Evolutionary conservation across 2,113 vertebrate genomes (phyloP).

Genomic region (Ageneiosus marmoratus): DNA sequence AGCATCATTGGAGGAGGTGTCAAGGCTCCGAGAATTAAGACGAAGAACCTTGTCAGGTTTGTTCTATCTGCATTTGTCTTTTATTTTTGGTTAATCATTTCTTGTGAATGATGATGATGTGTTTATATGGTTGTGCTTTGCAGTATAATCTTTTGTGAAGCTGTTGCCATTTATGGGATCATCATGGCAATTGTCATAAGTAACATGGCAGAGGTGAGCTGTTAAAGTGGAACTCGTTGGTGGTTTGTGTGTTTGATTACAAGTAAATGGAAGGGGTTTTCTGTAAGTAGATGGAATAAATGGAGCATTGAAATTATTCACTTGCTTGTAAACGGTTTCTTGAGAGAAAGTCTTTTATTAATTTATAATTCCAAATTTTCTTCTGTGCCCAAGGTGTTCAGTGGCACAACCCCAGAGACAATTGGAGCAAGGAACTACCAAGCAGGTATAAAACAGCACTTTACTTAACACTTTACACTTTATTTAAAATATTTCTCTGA

Average conservation of each 20-base stretch:
- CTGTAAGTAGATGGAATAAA: too few relatives aligned
- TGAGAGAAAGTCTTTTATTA: not conserved
- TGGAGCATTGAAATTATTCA: not conserved
- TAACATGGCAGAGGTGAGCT: conserved; percentile 94
- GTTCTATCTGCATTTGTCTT: not conserved
- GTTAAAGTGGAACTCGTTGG: not conserved
- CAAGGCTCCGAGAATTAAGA: conserved; percentile 97
- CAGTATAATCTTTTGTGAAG: conserved; percentile 99
- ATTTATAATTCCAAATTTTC: not conserved
- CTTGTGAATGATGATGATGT: not conserved
- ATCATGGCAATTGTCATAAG: conserved; percentile 99
- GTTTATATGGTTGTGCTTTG: conserved; percentile 1
- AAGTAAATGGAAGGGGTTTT: too few relatives aligned
- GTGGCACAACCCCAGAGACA: conserved; percentile 82
- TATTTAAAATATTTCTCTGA: not conserved
- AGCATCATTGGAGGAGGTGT: conserved; percentile 97
- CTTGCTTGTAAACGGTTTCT: not conserved
- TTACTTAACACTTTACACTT: too few relatives aligned
- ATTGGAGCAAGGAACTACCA: conserved; percentile 93
- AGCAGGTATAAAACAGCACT: conserved; percentile 76
- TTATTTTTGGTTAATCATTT: not conserved
- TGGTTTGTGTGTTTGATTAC: not conserved
- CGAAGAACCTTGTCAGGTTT: conserved; percentile 97
- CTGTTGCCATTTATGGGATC: conserved; percentile 97
- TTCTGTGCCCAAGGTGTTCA: conserved; percentile 76